Base-by-base conservation (phyloP, 2,113 vertebrate species). In the Chaenogobius annularis region DNA sequence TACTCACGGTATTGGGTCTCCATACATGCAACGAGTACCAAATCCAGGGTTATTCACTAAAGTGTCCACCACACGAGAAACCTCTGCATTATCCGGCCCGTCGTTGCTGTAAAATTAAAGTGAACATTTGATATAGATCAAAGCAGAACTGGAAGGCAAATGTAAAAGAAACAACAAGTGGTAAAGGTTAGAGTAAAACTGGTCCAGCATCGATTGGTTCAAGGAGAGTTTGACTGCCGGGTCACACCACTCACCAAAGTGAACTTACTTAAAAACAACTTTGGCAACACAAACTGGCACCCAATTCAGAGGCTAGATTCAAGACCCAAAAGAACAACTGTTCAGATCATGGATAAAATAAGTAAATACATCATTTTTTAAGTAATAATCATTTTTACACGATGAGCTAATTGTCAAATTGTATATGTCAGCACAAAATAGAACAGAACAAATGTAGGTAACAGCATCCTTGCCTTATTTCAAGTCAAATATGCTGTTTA, bases 11-110 rank as follows among this genome's bases (percentile, higher is more conserved):
- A 98, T 96, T 1, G 96, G 94, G 77, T 95, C 77, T 83, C 93
- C 94, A 35, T 88, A 73, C 96, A 99, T 98, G 86, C 97, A 98
- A 8, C 96, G 95, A 0, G 95, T 99, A 14, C 98, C 98, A 74
- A 98, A 97, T 22, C 96, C 98, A 5, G 98, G 98, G 14, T 93
- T 91, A 72, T 89, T 88, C 65, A 96, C 91, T 79, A 99, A 91
- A 3, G 95, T 94, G 0, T 94, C 92, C 68, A 94, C 85, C 83
- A 98, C 95, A 3, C 67, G 87, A 72, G 92, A 90, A 78, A 94
- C 96, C 68, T 93, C 85, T 0, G 10, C 9, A 23, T 96, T 94
- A 66, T 91, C 92, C 1, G 94, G 93, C 20, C 87, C 90, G 20
- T 99, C 98, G 0, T 97, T 96, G 88, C 96, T 98, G 83, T 7